Evolutionary conservation across 2,113 vertebrate species (phyloP).

Genomic region (Perca schrenkii): DNA sequence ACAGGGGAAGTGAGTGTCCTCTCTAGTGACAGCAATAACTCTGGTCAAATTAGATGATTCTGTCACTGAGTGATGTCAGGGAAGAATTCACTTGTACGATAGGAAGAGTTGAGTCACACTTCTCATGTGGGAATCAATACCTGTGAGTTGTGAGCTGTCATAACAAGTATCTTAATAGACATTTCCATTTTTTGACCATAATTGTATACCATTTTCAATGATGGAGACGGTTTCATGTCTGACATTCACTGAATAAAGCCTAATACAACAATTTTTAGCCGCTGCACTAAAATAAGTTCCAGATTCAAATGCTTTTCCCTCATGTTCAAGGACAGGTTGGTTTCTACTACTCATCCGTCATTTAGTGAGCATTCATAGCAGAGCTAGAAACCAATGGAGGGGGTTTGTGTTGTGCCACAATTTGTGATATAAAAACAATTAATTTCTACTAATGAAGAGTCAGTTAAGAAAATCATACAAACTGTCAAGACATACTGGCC

Average conservation of each 20-base stretch:
- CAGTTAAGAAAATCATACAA: not conserved
- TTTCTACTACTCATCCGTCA: not conserved
- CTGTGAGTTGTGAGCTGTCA: constrained; percentile 15
- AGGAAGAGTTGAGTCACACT: constrained; percentile 17
- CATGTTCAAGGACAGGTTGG: not conserved
- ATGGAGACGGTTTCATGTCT: not conserved
- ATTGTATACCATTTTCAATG: constrained; percentile 7
- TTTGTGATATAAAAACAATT: not conserved
- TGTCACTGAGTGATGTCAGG: constrained; percentile 36
- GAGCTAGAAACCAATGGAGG: not conserved
- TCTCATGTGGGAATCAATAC: constrained; percentile 21
- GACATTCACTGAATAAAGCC: constrained; percentile 9
- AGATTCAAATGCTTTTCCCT: not conserved
- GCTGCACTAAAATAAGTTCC: not conserved
- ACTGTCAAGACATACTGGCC: not conserved
- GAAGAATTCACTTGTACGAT: constrained; percentile 44
- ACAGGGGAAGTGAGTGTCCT: constrained; percentile 55
- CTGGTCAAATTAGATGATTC: constrained; percentile 57
- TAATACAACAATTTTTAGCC: not conserved
- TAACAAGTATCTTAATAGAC: not conserved
- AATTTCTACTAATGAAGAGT: not conserved
- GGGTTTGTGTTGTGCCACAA: not conserved
- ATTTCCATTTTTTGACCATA: constrained; percentile 9
- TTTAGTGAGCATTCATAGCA: not conserved
- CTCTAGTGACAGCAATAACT: constrained; percentile 68